Evolutionary conservation across 2,113 vertebrate genomes (phyloP).

Genomic region (Perca schrenkii): DNA sequence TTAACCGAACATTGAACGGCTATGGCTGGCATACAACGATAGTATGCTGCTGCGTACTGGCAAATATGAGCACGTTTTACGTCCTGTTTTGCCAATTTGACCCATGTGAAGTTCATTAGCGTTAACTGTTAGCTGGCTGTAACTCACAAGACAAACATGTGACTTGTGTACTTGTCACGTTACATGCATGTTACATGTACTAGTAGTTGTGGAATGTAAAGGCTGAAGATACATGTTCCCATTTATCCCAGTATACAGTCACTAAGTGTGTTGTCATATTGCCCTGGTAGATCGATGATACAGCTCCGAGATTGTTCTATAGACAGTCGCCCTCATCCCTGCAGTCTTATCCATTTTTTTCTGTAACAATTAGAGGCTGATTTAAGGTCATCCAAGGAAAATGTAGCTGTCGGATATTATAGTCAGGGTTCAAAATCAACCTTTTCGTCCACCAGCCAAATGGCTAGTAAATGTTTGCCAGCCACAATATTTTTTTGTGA

Average conservation of each 20-base stretch:
- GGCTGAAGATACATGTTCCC: background rate
- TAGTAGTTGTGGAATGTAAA: constrained; percentile 11
- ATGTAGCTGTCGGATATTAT: background rate
- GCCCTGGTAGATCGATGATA: background rate
- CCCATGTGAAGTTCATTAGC: constrained; percentile 45
- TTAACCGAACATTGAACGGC: fast-evolving
- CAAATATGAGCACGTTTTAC: too few relatives aligned
- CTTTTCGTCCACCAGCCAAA: too few relatives aligned
- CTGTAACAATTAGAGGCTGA: background rate
- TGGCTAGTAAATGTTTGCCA: too few relatives aligned
- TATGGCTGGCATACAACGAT: background rate
- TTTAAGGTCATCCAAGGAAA: background rate
- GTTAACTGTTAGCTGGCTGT: constrained; percentile 20
- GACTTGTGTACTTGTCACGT: background rate
- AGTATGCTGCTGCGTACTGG: too few relatives aligned
- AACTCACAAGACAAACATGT: constrained; percentile 65
- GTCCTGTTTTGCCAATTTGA: background rate
- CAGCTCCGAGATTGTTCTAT: too few relatives aligned
- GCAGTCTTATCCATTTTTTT: background rate
- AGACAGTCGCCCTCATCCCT: background rate
- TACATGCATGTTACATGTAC: too few relatives aligned
- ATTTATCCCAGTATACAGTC: background rate
- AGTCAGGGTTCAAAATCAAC: background rate
- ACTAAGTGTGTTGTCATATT: background rate
- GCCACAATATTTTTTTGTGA: too few relatives aligned